Conservation (phyloP, 2,113 vertebrate genomes). For the Oncorhynchus clarkii region DNA sequence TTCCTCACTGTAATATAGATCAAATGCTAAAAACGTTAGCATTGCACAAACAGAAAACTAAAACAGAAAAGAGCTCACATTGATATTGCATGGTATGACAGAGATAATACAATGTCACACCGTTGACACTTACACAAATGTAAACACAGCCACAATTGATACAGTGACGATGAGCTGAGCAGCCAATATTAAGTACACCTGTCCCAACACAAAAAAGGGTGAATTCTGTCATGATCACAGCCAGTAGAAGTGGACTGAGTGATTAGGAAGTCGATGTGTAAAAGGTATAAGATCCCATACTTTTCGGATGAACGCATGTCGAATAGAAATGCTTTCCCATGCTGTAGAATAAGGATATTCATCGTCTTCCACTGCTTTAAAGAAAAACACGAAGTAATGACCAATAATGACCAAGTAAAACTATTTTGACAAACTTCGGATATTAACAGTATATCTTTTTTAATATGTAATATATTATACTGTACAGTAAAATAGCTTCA, state of each 20-base stretch:
- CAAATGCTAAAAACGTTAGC: background rate
- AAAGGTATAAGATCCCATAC: slow-evolving; percentile 47
- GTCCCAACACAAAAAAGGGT: slow-evolving; percentile 40
- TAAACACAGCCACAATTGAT: slow-evolving; percentile 84
- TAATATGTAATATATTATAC: background rate
- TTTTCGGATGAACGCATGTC: slow-evolving; percentile 89
- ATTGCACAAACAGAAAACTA: background rate
- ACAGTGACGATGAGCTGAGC: slow-evolving; percentile 84
- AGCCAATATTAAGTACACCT: slow-evolving; percentile 91
- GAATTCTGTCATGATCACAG: background rate
- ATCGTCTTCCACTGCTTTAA: slow-evolving; percentile 61
- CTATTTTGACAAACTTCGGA: background rate
- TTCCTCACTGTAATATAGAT: slow-evolving; percentile 66
- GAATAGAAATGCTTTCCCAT: slow-evolving; percentile 82
- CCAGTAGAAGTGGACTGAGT: background rate
- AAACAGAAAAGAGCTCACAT: background rate
- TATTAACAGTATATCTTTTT: background rate
- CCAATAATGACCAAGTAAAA: background rate
- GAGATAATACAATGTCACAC: background rate
- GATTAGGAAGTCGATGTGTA: background rate
- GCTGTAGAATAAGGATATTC: slow-evolving; percentile 46
- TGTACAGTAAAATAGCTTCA: background rate
- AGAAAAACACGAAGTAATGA: background rate
- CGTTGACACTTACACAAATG: slow-evolving; percentile 73
- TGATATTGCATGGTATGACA: background rate